Evolutionary conservation across 2,113 vertebrate genomes (phyloP).

Genomic region (Ailuropoda melanoleuca): DNA sequence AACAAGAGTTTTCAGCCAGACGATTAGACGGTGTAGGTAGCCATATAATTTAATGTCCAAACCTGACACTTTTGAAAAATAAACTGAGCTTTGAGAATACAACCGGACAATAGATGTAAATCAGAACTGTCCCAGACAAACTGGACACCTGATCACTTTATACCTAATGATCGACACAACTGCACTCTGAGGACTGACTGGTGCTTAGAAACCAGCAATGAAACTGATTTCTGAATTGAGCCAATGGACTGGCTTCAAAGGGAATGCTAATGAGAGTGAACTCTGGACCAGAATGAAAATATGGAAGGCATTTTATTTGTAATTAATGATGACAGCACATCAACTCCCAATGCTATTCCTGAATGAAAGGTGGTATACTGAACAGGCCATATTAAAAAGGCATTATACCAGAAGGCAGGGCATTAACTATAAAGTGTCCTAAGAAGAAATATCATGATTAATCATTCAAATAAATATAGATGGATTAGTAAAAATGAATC

Average conservation of each 20-base stretch:
- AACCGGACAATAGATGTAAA: background rate
- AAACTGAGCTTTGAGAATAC: background rate
- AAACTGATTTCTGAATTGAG: background rate
- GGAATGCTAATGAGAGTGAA: background rate
- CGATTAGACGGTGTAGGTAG: background rate
- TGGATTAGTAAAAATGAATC: background rate
- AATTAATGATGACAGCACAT: background rate
- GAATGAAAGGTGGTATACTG: background rate
- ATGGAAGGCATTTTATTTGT: background rate
- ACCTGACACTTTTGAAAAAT: background rate
- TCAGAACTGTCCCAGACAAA: background rate
- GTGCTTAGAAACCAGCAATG: background rate
- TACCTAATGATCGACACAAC: background rate
- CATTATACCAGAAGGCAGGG: background rate
- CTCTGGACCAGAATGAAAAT: background rate
- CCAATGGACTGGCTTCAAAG: background rate
- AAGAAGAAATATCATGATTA: constrained; percentile 2
- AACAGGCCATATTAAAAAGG: background rate
- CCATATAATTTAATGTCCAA: background rate
- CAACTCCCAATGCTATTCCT: background rate
- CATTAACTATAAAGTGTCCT: background rate
- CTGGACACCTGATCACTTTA: background rate
- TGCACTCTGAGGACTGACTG: background rate
- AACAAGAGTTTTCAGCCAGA: background rate
- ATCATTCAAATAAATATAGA: constrained; percentile 1